Percentiles rank a stretch among this genome's conserved stretches.
Evolutionary conservation across 2,113 vertebrate species (phyloP).

Genomic region (Charadrius vociferus): DNA sequence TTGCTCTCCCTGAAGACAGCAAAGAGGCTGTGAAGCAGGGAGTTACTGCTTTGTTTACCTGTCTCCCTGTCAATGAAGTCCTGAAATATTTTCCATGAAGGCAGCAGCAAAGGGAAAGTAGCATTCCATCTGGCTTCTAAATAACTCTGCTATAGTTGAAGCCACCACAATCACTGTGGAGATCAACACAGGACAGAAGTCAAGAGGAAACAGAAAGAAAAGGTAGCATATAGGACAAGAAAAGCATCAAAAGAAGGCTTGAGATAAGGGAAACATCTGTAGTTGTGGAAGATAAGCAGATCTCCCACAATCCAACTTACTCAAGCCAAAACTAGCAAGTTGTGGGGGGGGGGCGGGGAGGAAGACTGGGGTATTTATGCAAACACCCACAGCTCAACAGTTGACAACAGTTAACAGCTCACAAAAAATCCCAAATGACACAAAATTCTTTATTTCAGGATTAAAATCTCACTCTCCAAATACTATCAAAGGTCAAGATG

Average conservation of each 20-base stretch:
- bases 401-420: background rate
- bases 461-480: background rate
- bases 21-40: background rate
- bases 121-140: background rate
- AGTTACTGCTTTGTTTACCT: background rate
- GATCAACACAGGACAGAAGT: background rate
- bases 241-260: background rate
- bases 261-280: background rate
- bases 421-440: background rate
- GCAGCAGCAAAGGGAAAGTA: background rate
- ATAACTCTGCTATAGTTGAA: background rate
- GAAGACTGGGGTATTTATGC: background rate
- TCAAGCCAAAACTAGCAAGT: background rate
- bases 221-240: background rate
- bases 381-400: background rate
- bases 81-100: background rate
- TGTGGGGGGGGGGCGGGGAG: fast-evolving
- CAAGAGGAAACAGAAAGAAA: background rate
- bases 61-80: background rate
- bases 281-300: background rate
- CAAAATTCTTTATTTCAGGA: background rate
- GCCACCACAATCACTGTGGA: background rate
- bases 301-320: background rate
- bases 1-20: background rate
- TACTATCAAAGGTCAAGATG: background rate